Evolutionary conservation across 2,113 vertebrate species (phyloP).

Genomic region (Xyliphius kryptos): DNA sequence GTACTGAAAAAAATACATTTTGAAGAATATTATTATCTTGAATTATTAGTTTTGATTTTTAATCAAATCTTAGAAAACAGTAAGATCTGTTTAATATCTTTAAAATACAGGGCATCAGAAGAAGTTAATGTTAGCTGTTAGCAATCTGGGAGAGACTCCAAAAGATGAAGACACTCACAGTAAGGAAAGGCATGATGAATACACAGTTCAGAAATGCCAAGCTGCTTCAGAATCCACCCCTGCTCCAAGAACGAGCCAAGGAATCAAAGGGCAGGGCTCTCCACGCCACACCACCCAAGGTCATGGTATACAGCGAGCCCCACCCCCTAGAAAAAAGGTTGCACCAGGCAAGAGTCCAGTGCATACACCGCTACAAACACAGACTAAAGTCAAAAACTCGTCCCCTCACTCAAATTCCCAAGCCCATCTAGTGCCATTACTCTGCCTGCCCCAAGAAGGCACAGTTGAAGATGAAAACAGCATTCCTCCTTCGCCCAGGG

Average conservation of each 20-base stretch:
- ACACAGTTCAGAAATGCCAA: slow-evolving; percentile 32
- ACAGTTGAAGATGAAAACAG: slow-evolving; percentile 50
- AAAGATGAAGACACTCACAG: slow-evolving; percentile 42
- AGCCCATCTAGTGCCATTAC: slow-evolving; percentile 57
- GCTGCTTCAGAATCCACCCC: slow-evolving; percentile 38
- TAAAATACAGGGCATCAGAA: slow-evolving; percentile 99
- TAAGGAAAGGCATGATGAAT: slow-evolving; percentile 24
- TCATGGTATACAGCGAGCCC: slow-evolving; percentile 70
- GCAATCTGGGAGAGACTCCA: slow-evolving; percentile 80
- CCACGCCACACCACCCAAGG: slow-evolving; percentile 61
- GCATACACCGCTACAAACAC: slow-evolving; percentile 79
- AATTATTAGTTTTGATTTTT: too few relatives aligned
- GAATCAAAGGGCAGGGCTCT: slow-evolving; percentile 63
- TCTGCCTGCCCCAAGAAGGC: slow-evolving; percentile 73
- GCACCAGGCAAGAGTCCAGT: slow-evolving; percentile 53
- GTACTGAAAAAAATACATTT: too few relatives aligned
- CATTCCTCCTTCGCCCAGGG: slow-evolving; percentile 27
- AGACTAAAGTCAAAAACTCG: slow-evolving; percentile 71
- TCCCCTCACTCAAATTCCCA: slow-evolving; percentile 66
- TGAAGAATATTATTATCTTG: too few relatives aligned
- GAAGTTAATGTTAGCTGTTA: slow-evolving; percentile 93
- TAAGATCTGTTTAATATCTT: too few relatives aligned
- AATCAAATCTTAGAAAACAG: too few relatives aligned
- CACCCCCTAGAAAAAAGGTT: slow-evolving; percentile 76
- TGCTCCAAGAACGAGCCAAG: slow-evolving; percentile 48